Base-by-base conservation (phyloP, 1,140 invertebrate genomes). In the Anastatus disparis region DNA sequence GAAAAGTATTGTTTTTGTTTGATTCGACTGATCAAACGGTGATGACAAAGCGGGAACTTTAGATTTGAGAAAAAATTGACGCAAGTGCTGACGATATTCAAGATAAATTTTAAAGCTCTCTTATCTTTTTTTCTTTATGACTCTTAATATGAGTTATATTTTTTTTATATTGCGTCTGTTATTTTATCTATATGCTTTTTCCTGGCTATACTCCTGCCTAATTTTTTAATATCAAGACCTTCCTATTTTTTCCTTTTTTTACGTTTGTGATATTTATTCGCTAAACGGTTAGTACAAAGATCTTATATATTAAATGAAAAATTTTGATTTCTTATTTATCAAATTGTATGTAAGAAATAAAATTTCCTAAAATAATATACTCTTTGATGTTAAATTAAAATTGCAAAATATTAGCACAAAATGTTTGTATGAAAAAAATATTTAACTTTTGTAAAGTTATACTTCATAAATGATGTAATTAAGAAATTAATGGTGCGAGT, bases 41-140 rank as follows among this genome's bases (percentile, higher is more conserved):
- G 56, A 61, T 69, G 35, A 69, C 56, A 59, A 69, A 22, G 46
- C 17, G 64, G 27, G 7, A 64, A 46, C 52, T 58, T 58, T 64
- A 64, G 27, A 38, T 70, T 46, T 64, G 58, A 58, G 69, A 35
- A 35, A 50, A n/a, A 56, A 55, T 69, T 62, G 3, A 55, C n/a
- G n/a, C 22, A 29, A 70, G 62, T 61, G 35, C 61, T 66, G 53
- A 66, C 62, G 59, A 66, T 71, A 71, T 65, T 42, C 20, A n/a
- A n/a, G n/a, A 46, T 38, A 58, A 35, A 61, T 20, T 15, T 15
- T 24, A 53, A 55, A 31, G 27, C 46, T 70, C 38, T 70, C 58
- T 67, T 53, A 31, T 3, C 29, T 55, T 61, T 68, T n/a, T n/a
- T n/a, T n/a, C n/a, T n/a, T n/a, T 31, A 26, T 29, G 27, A 24